phyloP scores from a whole-genome alignment of 1,140 invertebrate species.

The Globodera rostochiensis region DNA sequence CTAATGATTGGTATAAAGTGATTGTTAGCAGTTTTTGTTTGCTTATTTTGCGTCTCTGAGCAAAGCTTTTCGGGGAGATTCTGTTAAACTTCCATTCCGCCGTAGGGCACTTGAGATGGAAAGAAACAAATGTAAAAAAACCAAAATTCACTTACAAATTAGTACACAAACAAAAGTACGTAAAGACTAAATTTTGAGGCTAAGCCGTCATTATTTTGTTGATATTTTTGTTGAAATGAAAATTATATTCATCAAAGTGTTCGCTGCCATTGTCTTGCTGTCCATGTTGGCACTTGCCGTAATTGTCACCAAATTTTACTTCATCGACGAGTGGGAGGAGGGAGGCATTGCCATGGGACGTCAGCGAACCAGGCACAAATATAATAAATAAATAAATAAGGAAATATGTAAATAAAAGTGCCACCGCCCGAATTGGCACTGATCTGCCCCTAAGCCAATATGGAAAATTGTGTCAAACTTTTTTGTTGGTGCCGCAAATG shows the following conservation, averaged over 20 bases:
- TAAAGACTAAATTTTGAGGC: too few species aligned
- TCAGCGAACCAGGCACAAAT: neutral
- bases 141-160: neutral
- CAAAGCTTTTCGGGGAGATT: neutral
- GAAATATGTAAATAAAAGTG: neutral
- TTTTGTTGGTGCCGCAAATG: neutral
- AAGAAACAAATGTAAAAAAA: neutral
- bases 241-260: neutral
- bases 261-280: neutral
- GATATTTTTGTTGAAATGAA: neutral
- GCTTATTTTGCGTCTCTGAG: neutral
- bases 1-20: too few species aligned
- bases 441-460: too few species aligned
- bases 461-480: neutral
- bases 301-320: conserved; percentile 10
- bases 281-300: neutral
- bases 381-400: neutral
- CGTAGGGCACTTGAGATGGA: neutral
- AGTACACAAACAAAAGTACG: too few species aligned
- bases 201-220: neutral
- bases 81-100: neutral
- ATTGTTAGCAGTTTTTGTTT: neutral
- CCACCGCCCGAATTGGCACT: too few species aligned
- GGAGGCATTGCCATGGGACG: neutral
- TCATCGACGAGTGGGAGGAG: conserved; percentile 7